Evolutionary conservation across 2,113 vertebrate genomes (phyloP), one percentile per base, ranked within the genome.

Genomic region (Neolamprologus longior): DNA sequence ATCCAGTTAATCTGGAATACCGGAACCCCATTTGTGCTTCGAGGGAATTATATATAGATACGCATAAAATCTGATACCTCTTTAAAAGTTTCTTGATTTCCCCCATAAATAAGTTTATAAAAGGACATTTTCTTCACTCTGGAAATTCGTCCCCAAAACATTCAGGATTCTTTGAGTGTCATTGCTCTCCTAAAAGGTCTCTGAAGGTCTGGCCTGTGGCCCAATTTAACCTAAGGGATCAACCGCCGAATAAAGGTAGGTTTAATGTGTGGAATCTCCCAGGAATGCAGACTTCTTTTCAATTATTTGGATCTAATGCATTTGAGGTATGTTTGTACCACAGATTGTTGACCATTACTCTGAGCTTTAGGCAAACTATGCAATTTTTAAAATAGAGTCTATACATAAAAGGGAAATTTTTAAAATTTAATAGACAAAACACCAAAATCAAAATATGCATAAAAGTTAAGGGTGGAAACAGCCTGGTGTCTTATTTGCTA

Each of bases 391-490:
- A 40, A 68, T 21, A 13, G 19, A 68, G 0, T 14, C 1, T 35
- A 63, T 4, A 63, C 5, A 68, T 9, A 24, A 68, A 68, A 14
- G 63, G 7, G 35, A 9, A 24, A 1, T 4, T 68, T 33, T 33
- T 1, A 2, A 10, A n/a, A 63, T 40, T 21, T 37, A 21, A 68
- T 2, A 14, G 19, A 37, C 19, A 21, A 5, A 68, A 68, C 33
- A 8, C 33, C 19, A 21, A 40, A 66, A 37, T 0, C 17, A n/a
- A 66, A 68, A 66, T 12, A n/a, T 2, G 17, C 3, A 35, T 35
- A 35, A 66, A 66, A 3, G 1, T 35, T 35, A 66, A 63, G 0
- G 61, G 58, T 0, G 31, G 6, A 1, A 63, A 37, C 17, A 7
- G 6, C 17, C 66, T 24, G 21, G 13, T 21, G 66, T 71, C n/a